A percentile compares a stretch with the other conserved stretches of the same genome.
These are phyloP conservation scores for Ganaspis brasiliensis DNA, from an alignment of 2,888 invertebrate species.

Conservation along the genomic window DNA sequence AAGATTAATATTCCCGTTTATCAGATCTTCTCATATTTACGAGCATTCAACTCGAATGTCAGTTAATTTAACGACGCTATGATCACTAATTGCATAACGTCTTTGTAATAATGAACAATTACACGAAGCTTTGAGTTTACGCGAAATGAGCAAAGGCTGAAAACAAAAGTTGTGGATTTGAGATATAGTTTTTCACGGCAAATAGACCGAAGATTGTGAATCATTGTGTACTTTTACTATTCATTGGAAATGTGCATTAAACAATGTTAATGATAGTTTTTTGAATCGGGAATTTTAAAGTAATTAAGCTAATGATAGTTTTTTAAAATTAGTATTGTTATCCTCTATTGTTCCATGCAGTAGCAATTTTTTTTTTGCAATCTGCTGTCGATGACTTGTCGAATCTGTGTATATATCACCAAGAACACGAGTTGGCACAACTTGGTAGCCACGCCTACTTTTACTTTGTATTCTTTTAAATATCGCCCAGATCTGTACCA, in stretches of 20 bases:
- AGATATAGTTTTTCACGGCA: not conserved
- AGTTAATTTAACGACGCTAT: conserved; percentile 46
- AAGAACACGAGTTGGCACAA: conserved; percentile 50
- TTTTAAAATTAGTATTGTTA: not conserved
- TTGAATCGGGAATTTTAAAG: too few relatives aligned
- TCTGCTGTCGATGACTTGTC: conserved; percentile 6
- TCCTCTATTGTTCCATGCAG: not conserved
- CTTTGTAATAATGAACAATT: conserved; percentile 70
- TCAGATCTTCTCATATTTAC: not conserved
- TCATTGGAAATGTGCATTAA: too few relatives aligned
- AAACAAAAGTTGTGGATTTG: conserved; percentile 36
- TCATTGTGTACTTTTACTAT: not conserved
- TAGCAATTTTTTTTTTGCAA: conserved; percentile 24
- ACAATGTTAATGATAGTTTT: too few relatives aligned
- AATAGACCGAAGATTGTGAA: not conserved
- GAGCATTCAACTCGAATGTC: conserved; percentile 28
- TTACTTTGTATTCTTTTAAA: conserved; percentile 74
- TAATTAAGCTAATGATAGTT: not conserved
- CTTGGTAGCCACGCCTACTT: conserved; percentile 72
- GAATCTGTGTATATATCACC: conserved; percentile 36
- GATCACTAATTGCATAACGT: conserved; percentile 65
- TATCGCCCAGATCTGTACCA: conserved; percentile 70
- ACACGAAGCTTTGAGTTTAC: conserved; percentile 67
- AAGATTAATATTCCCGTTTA: not conserved
- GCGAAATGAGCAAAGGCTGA: conserved; percentile 50